Evolutionary conservation across 2,888 invertebrate genomes (phyloP).

Genomic region (Yponomeuta plumbellus): DNA sequence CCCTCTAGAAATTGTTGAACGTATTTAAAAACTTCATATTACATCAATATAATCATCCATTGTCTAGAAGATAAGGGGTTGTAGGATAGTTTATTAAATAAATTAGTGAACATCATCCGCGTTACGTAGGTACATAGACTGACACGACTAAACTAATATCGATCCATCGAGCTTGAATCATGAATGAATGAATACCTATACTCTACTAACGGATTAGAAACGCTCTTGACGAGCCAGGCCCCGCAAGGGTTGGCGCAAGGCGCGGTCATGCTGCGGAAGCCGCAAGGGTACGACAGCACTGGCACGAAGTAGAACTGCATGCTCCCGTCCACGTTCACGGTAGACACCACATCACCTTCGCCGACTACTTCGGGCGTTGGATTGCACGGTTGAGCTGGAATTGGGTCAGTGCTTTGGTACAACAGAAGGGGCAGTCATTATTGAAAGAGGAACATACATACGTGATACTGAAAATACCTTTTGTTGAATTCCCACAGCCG

Average conservation of each 20-base stretch:
- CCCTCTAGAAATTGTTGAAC: no score
- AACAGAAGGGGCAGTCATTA: no score
- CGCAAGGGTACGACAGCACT: conserved; percentile 31
- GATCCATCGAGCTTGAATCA: no score
- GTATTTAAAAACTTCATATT: no score
- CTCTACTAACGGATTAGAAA: conserved; percentile 47
- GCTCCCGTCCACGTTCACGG: conserved; percentile 52
- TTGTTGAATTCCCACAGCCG: no score
- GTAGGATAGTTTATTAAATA: no score
- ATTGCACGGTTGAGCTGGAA: conserved; percentile 6
- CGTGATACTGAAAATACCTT: no score
- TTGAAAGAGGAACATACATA: no score
- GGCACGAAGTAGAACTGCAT: conserved; percentile 55
- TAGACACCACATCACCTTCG: conserved; percentile 54
- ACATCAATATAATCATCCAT: no score
- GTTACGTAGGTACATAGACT: neutral
- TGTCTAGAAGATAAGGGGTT: no score
- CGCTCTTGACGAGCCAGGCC: conserved; percentile 51
- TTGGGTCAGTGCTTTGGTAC: neutral
- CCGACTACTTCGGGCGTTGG: conserved; percentile 46
- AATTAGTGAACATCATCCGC: no score
- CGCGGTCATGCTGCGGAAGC: neutral
- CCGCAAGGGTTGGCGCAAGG: conserved; percentile 27
- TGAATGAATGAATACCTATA: neutral
- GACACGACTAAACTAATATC: neutral